Evolutionary conservation across 2,888 invertebrate species (phyloP).

Genomic region (Teleiodes luculella): DNA sequence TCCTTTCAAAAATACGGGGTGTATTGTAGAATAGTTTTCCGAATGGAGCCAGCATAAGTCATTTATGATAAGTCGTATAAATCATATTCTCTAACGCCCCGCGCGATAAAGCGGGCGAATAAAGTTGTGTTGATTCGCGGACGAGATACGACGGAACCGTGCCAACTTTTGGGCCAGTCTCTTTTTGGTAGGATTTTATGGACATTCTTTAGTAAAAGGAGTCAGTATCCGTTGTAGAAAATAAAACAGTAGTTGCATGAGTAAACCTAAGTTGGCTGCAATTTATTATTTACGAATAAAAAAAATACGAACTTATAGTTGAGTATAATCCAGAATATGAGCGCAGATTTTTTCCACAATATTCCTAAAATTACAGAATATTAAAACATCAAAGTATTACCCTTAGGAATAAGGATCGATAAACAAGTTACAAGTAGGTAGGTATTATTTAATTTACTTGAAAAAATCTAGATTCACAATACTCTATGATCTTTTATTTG

Average conservation of each 20-base stretch:
- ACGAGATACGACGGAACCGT: slow-evolving; percentile 55
- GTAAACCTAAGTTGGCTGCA: too few species aligned
- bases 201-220: slow-evolving; percentile 12
- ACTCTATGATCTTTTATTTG: not conserved
- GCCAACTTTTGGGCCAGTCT: slow-evolving; percentile 29
- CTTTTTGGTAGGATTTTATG: slow-evolving; percentile 31
- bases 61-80: slow-evolving; percentile 77
- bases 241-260: too few species aligned
- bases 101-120: slow-evolving; percentile 71
- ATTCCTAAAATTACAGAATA: too few species aligned
- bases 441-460: not conserved
- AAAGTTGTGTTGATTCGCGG: slow-evolving; percentile 71
- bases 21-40: slow-evolving; percentile 49
- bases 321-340: too few species aligned
- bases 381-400: too few species aligned
- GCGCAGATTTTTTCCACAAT: too few species aligned
- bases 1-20: slow-evolving; percentile 38
- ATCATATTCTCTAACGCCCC: slow-evolving; percentile 71
- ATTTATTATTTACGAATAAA: too few species aligned
- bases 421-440: too few species aligned
- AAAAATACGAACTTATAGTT: too few species aligned
- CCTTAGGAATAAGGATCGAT: too few species aligned
- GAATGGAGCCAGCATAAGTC: slow-evolving; percentile 67
- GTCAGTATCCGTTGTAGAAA: too few species aligned
- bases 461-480: too few species aligned